Evolutionary conservation across 2,113 vertebrate genomes (phyloP), one percentile per base, ranked within the genome.

Genomic region (Lasiurus borealis): DNA sequence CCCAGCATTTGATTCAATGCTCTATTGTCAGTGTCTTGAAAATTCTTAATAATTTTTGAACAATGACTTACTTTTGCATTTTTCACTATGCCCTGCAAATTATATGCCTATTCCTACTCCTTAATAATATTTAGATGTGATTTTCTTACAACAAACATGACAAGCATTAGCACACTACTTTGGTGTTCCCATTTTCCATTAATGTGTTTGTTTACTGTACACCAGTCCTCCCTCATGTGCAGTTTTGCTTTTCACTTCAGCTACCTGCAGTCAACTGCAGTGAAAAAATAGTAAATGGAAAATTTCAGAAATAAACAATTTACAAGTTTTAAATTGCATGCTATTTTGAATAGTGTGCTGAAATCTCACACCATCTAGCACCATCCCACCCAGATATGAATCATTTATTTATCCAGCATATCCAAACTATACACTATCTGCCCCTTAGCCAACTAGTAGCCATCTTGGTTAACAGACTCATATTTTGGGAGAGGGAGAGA

Each of bases 1-100:
- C 31, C 75, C 77, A 6, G 31, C 3, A 5, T 2, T 64, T 68
- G 59, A 18, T 87, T 73, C 81, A 94, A 85, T 72, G 14, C 5
- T 73, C 18, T 11, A 54, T 18, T 62, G 15, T 27, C 29, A 69
- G 8, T 34, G 5, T 52, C 18, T 75, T 78, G 8, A 94, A 94
- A 90, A 77, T 87, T 71, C 71, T 66, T 72, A 13, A 40, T 13
- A 54, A 31, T 44, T 96, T 92, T 92, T 91, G 3, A 88, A 73
- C 27, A 57, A 46, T 62, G 6, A 3, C 31, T 92, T 23, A 81
- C 29, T 27, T 64, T 93, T 44, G 77, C 18, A 83, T 77, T 90
- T 62, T 85, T 69, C 69, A 57, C 36, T 85, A 9, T 7, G 6
- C 25, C 25, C 23, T 64, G 27, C 19, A 93, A 84, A 91, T 87